A percentile compares a stretch with the other conserved stretches of the same genome.
Conservation (phyloP, 2,888 invertebrate species). For the Tyria jacobaeae region DNA sequence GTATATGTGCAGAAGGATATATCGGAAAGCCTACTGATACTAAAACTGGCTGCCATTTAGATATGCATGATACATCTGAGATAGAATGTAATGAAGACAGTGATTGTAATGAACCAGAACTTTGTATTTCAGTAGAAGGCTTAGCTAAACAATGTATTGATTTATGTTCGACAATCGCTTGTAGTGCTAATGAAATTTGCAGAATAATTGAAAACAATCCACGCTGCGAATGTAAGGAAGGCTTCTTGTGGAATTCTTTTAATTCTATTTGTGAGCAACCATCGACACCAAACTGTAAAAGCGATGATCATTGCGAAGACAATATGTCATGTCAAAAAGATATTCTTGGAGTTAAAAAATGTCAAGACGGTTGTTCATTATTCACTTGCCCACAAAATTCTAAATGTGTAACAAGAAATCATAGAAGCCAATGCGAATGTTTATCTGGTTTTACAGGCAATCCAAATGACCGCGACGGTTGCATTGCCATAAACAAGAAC, state of each 20-base stretch:
- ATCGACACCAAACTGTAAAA: slow-evolving; percentile 92
- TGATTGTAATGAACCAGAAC: slow-evolving; percentile 90
- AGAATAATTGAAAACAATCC: slow-evolving; percentile 90
- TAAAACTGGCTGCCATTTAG: slow-evolving; percentile 91
- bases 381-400: slow-evolving; percentile 95
- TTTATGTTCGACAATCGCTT: slow-evolving; percentile 93
- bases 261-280: slow-evolving; percentile 94
- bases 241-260: slow-evolving; percentile 94
- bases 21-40: slow-evolving; percentile 94
- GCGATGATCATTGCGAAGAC: slow-evolving; percentile 90
- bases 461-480: slow-evolving; percentile 96
- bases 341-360: slow-evolving; percentile 94
- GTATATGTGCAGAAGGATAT: slow-evolving; percentile 94
- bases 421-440: slow-evolving; percentile 94
- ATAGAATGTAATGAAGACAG: slow-evolving; percentile 89
- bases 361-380: slow-evolving; percentile 91
- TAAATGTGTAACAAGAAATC: slow-evolving; percentile 90
- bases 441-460: slow-evolving; percentile 94
- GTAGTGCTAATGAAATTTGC: slow-evolving; percentile 94
- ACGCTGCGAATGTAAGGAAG: slow-evolving; percentile 92
- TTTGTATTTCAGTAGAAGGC: slow-evolving; percentile 89
- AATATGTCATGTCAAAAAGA: slow-evolving; percentile 93
- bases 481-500: slow-evolving; percentile 90
- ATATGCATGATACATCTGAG: slow-evolving; percentile 86
- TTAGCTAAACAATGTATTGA: slow-evolving; percentile 90